phyloP scores from a whole-genome alignment of 23 tunicate species.

The Ciona savignyi region DNA sequence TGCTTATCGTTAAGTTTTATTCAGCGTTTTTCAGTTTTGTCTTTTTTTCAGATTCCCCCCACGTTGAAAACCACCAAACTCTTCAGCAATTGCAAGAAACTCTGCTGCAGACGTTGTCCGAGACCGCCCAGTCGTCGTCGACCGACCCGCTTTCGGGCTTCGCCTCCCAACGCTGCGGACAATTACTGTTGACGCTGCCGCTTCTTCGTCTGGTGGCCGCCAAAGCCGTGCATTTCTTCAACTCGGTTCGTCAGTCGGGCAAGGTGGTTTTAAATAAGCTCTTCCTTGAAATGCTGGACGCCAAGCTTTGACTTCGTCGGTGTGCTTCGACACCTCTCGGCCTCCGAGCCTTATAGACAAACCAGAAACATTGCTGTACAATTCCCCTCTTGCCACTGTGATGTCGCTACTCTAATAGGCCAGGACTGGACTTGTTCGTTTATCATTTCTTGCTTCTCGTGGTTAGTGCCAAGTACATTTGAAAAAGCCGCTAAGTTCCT shows the following conservation, averaged over 20 bases:
- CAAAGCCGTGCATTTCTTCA: conserved; percentile 68
- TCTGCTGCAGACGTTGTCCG: conserved; percentile 50
- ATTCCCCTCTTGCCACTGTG: neutral
- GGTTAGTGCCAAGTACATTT: neutral
- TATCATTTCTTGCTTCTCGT: neutral
- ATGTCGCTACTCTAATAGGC: neutral
- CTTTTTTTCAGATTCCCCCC: conserved; percentile 53
- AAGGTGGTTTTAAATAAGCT: conserved; percentile 67
- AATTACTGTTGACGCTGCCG: conserved; percentile 74
- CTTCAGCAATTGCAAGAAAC: conserved; percentile 45
- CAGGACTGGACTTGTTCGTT: neutral
- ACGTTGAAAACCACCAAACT: conserved; percentile 43
- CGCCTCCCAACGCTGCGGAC: conserved; percentile 42
- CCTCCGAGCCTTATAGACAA: too few relatives aligned
- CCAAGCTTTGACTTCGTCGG: conserved; percentile 45
- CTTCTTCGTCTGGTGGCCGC: conserved; percentile 52
- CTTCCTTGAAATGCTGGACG: conserved; percentile 89
- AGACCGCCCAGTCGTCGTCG: neutral
- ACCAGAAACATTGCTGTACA: neutral
- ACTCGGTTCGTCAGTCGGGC: conserved; percentile 61
- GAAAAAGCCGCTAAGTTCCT: conserved; percentile 1
- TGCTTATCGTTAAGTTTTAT: too few relatives aligned
- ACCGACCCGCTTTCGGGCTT: conserved; percentile 7
- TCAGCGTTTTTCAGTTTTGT: too few relatives aligned
- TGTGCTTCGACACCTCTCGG: too few relatives aligned